Conservation (phyloP, 2,113 vertebrate species). For the Cnemophilus loriae region DNA sequence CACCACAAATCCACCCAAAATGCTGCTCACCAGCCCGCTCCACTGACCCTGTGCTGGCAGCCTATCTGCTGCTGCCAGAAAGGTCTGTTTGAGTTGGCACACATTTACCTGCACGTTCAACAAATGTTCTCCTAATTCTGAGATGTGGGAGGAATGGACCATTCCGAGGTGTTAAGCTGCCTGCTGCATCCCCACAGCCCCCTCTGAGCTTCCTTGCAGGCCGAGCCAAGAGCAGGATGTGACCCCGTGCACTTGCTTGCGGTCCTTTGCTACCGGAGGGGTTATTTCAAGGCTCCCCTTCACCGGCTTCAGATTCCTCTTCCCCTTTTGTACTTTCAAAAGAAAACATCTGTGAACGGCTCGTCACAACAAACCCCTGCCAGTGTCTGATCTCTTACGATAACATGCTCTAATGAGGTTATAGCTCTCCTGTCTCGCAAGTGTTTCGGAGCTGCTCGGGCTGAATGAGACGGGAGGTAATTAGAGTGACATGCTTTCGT, state of each 20-base stretch:
- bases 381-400: constrained; percentile 45
- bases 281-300: background rate
- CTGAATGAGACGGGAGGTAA: constrained; percentile 21
- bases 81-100: background rate
- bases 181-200: background rate
- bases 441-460: background rate
- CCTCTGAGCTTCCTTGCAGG: background rate
- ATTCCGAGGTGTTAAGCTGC: background rate
- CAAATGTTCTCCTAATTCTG: background rate
- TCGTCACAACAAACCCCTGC: constrained; percentile 23
- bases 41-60: background rate
- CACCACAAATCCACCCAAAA: accelerated
- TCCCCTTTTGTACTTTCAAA: constrained; percentile 28
- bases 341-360: constrained; percentile 14
- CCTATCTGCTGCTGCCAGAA: background rate
- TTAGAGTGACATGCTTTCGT: constrained; percentile 44
- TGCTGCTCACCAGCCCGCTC: accelerated
- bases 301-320: background rate
- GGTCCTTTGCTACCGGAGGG: background rate
- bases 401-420: constrained; percentile 53
- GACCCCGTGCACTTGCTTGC: background rate
- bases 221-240: accelerated
- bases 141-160: background rate
- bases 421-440: constrained; percentile 38
- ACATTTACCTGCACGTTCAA: accelerated